Evolutionary conservation across 2,888 invertebrate genomes (phyloP), one percentile per base, ranked within the genome.

Genomic region (Erannis defoliaria): DNA sequence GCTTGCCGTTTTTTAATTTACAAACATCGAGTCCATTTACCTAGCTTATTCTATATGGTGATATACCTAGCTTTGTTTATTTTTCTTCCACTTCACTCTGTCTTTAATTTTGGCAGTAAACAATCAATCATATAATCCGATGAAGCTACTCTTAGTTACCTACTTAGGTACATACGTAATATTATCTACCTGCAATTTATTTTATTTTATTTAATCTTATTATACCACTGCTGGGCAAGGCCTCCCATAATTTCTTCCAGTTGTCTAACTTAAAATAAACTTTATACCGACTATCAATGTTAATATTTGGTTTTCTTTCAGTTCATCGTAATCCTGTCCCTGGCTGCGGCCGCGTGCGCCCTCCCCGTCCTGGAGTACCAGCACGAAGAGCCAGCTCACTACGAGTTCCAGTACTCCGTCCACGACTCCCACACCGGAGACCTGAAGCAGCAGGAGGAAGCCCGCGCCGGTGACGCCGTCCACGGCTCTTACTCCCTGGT

Each of bases 401-500:
- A 92, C 81, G 88, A 90, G 57, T 92, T 86, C 82, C 77, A 82
- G 23, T 92, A 93, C 85, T 87, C 89, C 51, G 90, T 93, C 55
- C 88, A 90, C 65, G 93, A 93, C 70, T 74, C 75, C 2, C 87
- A 88, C 78, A 88, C 77, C 73, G 92, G 93, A 3, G 93, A 93
- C 77, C 75, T 90, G 68, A 93, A 93, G 75, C 81, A 90, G 71
- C 93, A 93, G 81, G 83, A 89, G 72, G 93, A 93, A 70, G 74
- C 81, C 50, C 92, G 93, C 70, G 76, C 80, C 61, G 92, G 92
- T 4, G 89, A 93, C 73, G 78, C 74, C 66, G 89, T 93, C 37
- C 89, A 89, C 55, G 93, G 93, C 65, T 89, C 85, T 31, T 93
- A 93, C 84, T 90, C 93, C 8, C 84, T 93, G 21, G 78, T 93